Evolutionary conservation across 1,140 invertebrate species (phyloP).

Genomic region (Mylabris phalerata): DNA sequence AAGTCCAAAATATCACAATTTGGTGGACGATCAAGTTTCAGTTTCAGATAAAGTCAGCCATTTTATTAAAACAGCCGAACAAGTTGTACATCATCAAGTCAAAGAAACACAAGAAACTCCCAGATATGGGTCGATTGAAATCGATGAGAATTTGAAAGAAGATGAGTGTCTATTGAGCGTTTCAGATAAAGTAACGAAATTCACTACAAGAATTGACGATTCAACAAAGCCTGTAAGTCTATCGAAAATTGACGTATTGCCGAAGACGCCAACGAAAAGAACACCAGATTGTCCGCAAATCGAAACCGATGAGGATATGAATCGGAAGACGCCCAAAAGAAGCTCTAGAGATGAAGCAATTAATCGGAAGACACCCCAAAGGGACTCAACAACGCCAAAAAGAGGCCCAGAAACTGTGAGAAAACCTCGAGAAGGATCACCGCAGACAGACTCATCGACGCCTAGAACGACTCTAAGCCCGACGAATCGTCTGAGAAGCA

Average conservation of each 20-base stretch:
- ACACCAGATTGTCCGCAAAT: background rate
- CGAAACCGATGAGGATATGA: background rate
- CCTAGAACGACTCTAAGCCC: too few relatives aligned
- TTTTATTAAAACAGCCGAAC: slow-evolving; percentile 53
- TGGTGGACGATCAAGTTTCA: slow-evolving; percentile 37
- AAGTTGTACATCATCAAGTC: slow-evolving; percentile 37
- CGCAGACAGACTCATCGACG: too few relatives aligned
- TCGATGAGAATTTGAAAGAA: background rate
- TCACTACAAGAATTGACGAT: background rate
- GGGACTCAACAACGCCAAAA: too few relatives aligned
- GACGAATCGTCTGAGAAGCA: too few relatives aligned
- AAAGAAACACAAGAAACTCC: slow-evolving; percentile 3
- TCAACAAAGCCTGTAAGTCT: background rate
- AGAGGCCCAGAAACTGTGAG: too few relatives aligned
- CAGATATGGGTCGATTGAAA: background rate
- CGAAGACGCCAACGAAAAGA: too few relatives aligned
- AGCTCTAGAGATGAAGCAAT: background rate
- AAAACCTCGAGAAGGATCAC: too few relatives aligned
- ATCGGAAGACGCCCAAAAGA: background rate
- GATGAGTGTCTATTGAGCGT: slow-evolving; percentile 4
- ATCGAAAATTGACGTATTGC: background rate
- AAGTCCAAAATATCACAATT: slow-evolving; percentile 29
- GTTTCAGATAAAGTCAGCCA: slow-evolving; percentile 56
- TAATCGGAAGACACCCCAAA: too few relatives aligned
- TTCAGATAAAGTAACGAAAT: slow-evolving; percentile 11